These are phyloP conservation scores for Steatocranus sp. DNA, from an alignment of 2,797 vertebrate genomes.

Conservation along the genomic window DNA sequence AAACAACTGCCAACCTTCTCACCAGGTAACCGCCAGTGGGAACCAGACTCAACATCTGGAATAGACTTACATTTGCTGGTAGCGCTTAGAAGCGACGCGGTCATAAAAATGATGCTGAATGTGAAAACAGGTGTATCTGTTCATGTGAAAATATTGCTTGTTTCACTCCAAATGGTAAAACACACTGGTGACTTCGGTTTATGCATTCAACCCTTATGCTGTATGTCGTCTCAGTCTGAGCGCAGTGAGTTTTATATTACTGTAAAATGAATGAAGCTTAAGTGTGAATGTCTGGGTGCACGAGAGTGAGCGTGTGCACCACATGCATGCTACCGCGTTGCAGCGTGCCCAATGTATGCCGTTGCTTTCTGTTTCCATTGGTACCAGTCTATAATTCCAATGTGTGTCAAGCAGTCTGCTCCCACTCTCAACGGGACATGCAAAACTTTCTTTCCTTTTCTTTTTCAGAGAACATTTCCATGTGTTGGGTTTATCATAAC, in stretches of 20 bases:
- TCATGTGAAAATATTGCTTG: slow-evolving; percentile 54
- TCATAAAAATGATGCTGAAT: slow-evolving; percentile 45
- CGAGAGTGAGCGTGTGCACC: slow-evolving; percentile 29
- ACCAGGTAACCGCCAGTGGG: slow-evolving; percentile 63
- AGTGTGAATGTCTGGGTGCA: slow-evolving; percentile 34
- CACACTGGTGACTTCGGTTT: slow-evolving; percentile 61
- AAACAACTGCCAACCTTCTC: slow-evolving; percentile 71
- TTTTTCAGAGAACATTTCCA: slow-evolving; percentile 77
- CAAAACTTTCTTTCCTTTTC: slow-evolving; percentile 24
- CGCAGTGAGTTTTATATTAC: slow-evolving; percentile 53
- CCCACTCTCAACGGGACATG: slow-evolving; percentile 16
- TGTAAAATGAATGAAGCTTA: slow-evolving; percentile 45
- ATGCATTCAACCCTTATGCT: slow-evolving; percentile 64
- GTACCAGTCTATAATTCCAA: slow-evolving; percentile 18
- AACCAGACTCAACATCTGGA: slow-evolving; percentile 26
- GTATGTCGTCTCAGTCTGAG: slow-evolving; percentile 49
- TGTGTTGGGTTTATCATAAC: slow-evolving; percentile 92
- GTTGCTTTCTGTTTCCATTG: slow-evolving; percentile 36
- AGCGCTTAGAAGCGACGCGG: slow-evolving; percentile 33
- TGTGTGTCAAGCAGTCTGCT: slow-evolving; percentile 21
- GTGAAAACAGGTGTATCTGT: slow-evolving; percentile 55
- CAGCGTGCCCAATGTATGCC: slow-evolving; percentile 47
- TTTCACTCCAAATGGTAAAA: slow-evolving; percentile 58
- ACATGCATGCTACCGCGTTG: slow-evolving; percentile 62
- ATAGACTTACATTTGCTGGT: slow-evolving; percentile 24